phyloP scores from a whole-genome alignment of 2,113 vertebrate genomes.

The Tichodroma muraria region DNA sequence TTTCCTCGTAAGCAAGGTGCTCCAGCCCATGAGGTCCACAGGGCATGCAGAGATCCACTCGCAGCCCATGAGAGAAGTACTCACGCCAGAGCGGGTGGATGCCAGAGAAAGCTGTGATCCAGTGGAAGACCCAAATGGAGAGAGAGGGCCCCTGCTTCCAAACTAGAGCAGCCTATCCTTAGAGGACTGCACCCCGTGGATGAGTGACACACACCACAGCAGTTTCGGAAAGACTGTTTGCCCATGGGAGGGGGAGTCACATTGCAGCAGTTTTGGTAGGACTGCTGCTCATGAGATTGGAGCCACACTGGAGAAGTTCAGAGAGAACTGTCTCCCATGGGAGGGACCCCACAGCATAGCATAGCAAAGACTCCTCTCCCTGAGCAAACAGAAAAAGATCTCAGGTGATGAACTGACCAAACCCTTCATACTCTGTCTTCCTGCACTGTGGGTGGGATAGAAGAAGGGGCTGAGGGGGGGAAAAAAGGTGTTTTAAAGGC shows the following conservation, averaged over 20 bases:
- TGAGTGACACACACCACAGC: background rate
- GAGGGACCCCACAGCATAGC: background rate
- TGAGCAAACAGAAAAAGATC: background rate
- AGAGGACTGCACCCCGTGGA: background rate
- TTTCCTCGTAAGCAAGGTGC: background rate
- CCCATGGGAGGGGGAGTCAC: background rate
- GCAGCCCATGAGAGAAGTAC: background rate
- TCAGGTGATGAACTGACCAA: background rate
- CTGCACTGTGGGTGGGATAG: background rate
- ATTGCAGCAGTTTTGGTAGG: background rate
- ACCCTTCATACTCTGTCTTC: background rate
- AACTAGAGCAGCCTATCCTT: background rate
- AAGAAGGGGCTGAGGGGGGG: background rate
- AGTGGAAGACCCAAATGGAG: background rate
- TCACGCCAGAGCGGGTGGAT: background rate
- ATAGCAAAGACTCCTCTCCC: background rate
- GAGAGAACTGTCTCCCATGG: background rate
- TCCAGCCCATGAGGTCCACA: background rate
- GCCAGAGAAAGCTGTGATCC: background rate
- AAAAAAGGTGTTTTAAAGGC: background rate
- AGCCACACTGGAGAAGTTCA: background rate
- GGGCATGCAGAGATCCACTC: background rate
- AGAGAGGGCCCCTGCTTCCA: background rate
- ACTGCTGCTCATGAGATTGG: background rate
- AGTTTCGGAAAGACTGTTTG: background rate